A percentile compares a stretch with the other conserved stretches of the same genome.
phyloP scores from a whole-genome alignment of 1,140 invertebrate genomes.

The Gonatopus flavifemur region DNA sequence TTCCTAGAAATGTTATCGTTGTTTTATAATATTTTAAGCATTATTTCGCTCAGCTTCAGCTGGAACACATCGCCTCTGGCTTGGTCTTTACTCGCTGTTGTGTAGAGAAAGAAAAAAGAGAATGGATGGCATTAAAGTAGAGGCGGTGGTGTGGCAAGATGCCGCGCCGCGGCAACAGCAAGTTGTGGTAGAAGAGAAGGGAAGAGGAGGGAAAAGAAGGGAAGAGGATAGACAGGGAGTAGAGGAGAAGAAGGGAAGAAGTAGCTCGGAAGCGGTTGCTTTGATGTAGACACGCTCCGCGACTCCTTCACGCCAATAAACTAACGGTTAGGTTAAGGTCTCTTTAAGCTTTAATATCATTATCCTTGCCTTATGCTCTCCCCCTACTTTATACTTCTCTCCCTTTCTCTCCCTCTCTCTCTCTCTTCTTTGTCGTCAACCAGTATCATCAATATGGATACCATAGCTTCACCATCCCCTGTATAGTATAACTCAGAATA shows the following conservation, averaged over 20 bases:
- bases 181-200: background rate
- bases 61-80: no score
- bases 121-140: no score
- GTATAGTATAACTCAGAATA: no score
- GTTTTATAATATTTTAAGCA: no score
- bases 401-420: background rate
- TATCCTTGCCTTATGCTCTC: slow-evolving; percentile 42
- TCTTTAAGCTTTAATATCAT: slow-evolving; percentile 53
- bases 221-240: slow-evolving; percentile 11
- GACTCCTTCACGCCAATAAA: slow-evolving; percentile 57
- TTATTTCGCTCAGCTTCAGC: no score
- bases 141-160: no score
- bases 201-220: background rate
- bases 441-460: no score
- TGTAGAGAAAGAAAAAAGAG: no score
- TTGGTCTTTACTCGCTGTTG: no score
- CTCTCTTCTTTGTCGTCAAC: slow-evolving; percentile 6
- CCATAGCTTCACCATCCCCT: no score
- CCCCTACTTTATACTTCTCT: slow-evolving; percentile 7
- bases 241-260: slow-evolving; percentile 12
- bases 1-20: no score
- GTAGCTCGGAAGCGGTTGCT: slow-evolving; percentile 36
- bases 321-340: slow-evolving; percentile 52
- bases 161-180: slow-evolving; percentile 8
- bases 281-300: slow-evolving; percentile 53